Evolutionary conservation across 2,888 invertebrate species (phyloP).

Genomic region (Cancer borealis): DNA sequence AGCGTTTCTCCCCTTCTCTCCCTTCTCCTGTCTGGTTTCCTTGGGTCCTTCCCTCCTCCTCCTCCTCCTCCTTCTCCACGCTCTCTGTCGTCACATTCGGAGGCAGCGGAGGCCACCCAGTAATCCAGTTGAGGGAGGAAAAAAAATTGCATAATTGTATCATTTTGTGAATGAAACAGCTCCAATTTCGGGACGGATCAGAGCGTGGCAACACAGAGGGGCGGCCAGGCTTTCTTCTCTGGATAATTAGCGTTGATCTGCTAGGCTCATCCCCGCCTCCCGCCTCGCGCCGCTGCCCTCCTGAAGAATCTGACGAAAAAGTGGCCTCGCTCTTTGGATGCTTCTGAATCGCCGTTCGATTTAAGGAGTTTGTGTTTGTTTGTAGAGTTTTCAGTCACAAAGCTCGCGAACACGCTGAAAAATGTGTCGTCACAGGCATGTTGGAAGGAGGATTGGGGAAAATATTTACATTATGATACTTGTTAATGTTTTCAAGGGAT

Average conservation of each 20-base stretch:
- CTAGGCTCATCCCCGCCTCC: conserved; percentile 17
- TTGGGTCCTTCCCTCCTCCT: not conserved
- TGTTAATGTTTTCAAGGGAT: not conserved
- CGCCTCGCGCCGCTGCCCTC: conserved; percentile 41
- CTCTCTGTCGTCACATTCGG: not conserved
- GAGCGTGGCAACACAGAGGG: conserved; percentile 40
- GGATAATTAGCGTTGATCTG: conserved; percentile 43
- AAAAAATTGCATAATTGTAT: conserved; percentile 43
- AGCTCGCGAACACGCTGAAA: not conserved
- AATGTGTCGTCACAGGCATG: not conserved
- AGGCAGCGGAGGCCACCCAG: conserved; percentile 31
- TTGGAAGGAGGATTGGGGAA: not conserved
- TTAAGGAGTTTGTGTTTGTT: conserved; percentile 16
- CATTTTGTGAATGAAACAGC: conserved; percentile 43
- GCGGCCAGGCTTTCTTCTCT: conserved; percentile 18
- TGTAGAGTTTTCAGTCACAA: not conserved
- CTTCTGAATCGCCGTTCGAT: conserved; percentile 11
- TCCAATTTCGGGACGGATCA: conserved; percentile 38
- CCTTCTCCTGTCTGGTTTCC: not conserved
- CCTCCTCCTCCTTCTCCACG: not conserved
- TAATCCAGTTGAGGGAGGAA: conserved; percentile 28
- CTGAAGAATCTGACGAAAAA: conserved; percentile 16
- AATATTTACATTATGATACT: not conserved
- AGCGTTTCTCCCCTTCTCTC: not conserved
- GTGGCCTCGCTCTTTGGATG: conserved; percentile 24